Base-by-base conservation (phyloP, 1,140 invertebrate genomes). In the Drosophila ercepeae region DNA sequence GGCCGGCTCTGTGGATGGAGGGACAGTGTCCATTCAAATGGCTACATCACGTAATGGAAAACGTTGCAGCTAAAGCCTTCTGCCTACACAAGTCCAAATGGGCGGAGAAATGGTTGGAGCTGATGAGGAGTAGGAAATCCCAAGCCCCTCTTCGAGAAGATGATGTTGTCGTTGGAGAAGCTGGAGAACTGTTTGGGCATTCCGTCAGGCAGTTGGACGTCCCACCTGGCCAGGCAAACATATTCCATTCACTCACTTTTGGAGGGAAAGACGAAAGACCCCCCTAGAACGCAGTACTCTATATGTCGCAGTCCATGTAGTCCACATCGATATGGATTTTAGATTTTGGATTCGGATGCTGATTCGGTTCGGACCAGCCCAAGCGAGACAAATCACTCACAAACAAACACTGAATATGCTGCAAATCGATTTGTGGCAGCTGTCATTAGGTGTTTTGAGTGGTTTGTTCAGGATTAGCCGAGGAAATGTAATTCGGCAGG, bases 1-100 rank as follows among this genome's bases (percentile, higher is more conserved):
- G 81, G 79, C 79, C 51, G 63, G 69, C 61, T 27, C 7, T 1
- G 11, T 32, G 29, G 29, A 32, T 4, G 29, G 29, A 32, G 29
- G 9, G 29, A 11, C 52, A 50, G 57, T 53, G 53, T 52, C 78
- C 67, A 75, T 76, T 75, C 63, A 75, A 70, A 69, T 75, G 74
- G 57, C 67, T 55, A 53, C 76, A 63, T 68, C 79, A 84, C 76
- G 81, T 86, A 84, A 88, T 69, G 76, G 77, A 69, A 76, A 81
- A 86, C 73, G 73, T 54, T 74, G 54, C 76, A 77, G 64, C 71
- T 42, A 78, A 79, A 32, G 29, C 29, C 29, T 32, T 11, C 29
- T 32, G 64, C 75, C 59, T 54, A 83, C 67, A 54, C 68, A 41
- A 60, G 21, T 49, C 44, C 18, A 50, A 23, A 55, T 13, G 51